Evolutionary conservation across 2,888 invertebrate genomes (phyloP), one percentile per base, ranked within the genome.

Genomic region (Eupelmus urozonus): DNA sequence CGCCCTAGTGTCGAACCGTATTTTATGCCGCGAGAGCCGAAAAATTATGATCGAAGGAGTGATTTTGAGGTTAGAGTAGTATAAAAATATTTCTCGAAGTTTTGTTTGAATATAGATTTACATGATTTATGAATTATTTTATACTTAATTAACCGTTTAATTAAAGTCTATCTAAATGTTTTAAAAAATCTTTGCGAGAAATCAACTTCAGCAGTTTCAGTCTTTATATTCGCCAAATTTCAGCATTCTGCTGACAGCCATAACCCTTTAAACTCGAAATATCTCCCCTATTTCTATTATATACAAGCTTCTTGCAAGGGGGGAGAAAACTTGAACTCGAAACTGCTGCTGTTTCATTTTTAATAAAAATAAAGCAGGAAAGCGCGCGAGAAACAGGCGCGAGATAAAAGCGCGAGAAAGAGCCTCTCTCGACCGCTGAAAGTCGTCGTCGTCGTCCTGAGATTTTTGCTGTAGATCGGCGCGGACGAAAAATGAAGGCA

Each of bases 401-500:
- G 20, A 20, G 2, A 20, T 20, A 53, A 13, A 45, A 45, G 16
- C 34, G 34, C 34, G 45, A 45, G 45, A 7, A 16, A 45, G 13
- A 34, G 5, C 34, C 9, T 34, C 34, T 5, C 5, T 9, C 5
- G 5, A 34, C 34, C 34, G 34, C 34, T 5, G 34, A 23, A 66
- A 29, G 18, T 27, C 40, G 18, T n/a, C 29, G 20, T 45, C 29
- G 25, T n/a, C n/a, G n/a, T n/a, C 11, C 29, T 40, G 60, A 27
- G 60, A 70, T 60, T 70, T 70, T 70, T 60, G 72, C 76, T 81
- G n/a, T 34, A 29, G 3, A 25, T 11, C 79, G 79, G 77, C 78
- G 76, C 67, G 25, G 49, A 69, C 67, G 80, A 81, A 82, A 81
- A 82, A 82, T 81, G 81, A 81, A 81, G 81, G 81, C 70, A 82